A percentile compares a stretch with the other conserved stretches of the same genome.
Conservation (phyloP, 1,140 invertebrate genomes). For the Drosophila ogumai region DNA sequence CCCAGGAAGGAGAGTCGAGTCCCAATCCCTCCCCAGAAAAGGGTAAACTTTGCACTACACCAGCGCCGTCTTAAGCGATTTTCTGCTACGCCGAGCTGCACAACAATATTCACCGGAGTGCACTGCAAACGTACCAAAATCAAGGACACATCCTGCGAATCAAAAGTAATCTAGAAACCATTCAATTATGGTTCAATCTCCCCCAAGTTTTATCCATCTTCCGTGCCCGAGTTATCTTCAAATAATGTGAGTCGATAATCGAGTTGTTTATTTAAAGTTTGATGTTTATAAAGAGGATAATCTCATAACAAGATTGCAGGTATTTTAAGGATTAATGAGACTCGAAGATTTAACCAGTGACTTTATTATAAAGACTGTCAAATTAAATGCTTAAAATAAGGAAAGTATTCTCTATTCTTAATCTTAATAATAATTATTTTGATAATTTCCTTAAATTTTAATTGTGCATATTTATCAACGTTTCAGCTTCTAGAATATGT, state of each 20-base stretch:
- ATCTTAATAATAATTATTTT: too few relatives aligned
- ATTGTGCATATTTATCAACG: too few relatives aligned
- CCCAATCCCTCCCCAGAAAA: constrained; percentile 15
- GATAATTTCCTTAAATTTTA: too few relatives aligned
- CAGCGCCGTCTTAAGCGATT: constrained; percentile 74
- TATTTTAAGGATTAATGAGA: not conserved
- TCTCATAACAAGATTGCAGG: not conserved
- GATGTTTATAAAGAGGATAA: not conserved
- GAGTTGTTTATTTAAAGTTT: constrained; percentile 2
- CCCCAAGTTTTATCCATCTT: not conserved
- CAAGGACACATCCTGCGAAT: not conserved
- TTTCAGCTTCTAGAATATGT: too few relatives aligned
- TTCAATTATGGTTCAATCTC: constrained; percentile 21
- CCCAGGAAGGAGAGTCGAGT: not conserved
- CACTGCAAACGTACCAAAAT: constrained; percentile 22
- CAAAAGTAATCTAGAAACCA: constrained; percentile 2
- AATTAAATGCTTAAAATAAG: too few relatives aligned
- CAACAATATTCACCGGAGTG: constrained; percentile 61
- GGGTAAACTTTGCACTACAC: constrained; percentile 60
- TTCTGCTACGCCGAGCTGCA: constrained; percentile 65
- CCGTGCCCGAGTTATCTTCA: not conserved
- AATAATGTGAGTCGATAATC: constrained; percentile 4
- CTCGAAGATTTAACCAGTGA: not conserved
- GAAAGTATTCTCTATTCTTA: too few relatives aligned
- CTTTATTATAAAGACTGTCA: not conserved